Percentiles rank a stretch among this genome's conserved stretches.
Conservation (phyloP, 2,888 invertebrate species). For the Drepanosiphum platanoidis region DNA sequence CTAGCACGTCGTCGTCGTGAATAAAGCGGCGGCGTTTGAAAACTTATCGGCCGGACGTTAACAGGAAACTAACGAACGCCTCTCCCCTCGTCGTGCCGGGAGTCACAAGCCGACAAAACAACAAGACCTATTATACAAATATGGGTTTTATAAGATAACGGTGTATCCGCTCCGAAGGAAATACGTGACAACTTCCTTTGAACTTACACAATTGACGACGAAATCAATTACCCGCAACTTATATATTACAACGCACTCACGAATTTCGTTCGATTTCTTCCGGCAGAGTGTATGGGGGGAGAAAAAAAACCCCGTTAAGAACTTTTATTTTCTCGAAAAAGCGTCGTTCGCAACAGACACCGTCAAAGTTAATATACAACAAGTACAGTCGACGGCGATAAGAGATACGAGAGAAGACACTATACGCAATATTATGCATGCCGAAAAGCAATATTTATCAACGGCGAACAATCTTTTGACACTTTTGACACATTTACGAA, state of each 20-base stretch:
- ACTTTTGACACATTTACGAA: neutral
- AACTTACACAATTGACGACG: neutral
- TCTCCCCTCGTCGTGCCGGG: neutral
- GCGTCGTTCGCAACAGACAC: neutral
- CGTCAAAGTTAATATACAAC: neutral
- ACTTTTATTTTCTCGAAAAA: neutral
- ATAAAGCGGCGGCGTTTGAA: neutral
- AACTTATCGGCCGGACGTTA: neutral
- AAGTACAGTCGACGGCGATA: neutral
- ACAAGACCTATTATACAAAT: neutral
- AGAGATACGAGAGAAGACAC: neutral
- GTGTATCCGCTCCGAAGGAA: neutral
- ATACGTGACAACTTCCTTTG: constrained; percentile 2
- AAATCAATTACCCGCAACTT: constrained; percentile 4
- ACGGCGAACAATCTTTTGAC: neutral
- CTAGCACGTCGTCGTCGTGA: too few relatives aligned
- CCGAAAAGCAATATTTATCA: neutral
- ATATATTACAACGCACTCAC: neutral
- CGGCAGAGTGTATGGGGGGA: too few relatives aligned
- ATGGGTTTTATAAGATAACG: constrained; percentile 1
- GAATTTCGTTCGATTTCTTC: neutral
- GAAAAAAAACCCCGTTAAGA: neutral
- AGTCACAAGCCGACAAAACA: neutral
- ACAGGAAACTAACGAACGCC: neutral
- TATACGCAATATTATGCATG: neutral